Evolutionary conservation across 2,797 vertebrate species (phyloP).

Genomic region (Cyclopterus lumpus): DNA sequence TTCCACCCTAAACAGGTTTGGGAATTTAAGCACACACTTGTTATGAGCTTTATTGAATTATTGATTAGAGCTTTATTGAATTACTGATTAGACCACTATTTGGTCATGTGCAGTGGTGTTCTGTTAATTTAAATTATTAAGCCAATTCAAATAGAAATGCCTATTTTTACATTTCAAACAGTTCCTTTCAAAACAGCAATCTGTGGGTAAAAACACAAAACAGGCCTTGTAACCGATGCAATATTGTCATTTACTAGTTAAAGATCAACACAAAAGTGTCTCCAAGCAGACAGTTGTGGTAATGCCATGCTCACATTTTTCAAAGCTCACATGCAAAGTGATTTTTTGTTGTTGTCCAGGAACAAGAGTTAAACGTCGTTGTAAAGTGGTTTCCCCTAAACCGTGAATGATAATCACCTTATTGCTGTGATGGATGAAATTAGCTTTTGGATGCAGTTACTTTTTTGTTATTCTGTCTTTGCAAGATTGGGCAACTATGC

Average conservation of each 20-base stretch:
- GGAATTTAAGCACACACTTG: slow-evolving; percentile 16
- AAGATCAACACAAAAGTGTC: slow-evolving; percentile 63
- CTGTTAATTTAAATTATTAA: slow-evolving; percentile 31
- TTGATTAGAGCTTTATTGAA: slow-evolving; percentile 30
- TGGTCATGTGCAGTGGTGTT: slow-evolving; percentile 22
- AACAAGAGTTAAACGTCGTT: slow-evolving; percentile 31
- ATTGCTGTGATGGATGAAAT: slow-evolving; percentile 62
- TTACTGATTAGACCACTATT: slow-evolving; percentile 12
- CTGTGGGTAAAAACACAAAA: slow-evolving; percentile 54
- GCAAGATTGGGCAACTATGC: slow-evolving; percentile 56
- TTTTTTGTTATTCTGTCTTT: slow-evolving; percentile 44
- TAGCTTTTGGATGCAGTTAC: slow-evolving; percentile 52
- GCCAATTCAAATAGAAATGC: slow-evolving; percentile 58
- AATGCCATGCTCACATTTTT: slow-evolving; percentile 64
- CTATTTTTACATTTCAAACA: slow-evolving; percentile 48
- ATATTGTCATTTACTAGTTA: slow-evolving; percentile 57
- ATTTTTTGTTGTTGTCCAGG: slow-evolving; percentile 42
- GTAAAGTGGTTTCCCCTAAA: slow-evolving; percentile 52
- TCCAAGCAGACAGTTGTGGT: slow-evolving; percentile 50
- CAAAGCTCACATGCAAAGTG: slow-evolving; percentile 52
- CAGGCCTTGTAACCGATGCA: slow-evolving; percentile 52
- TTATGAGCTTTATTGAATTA: slow-evolving; percentile 19
- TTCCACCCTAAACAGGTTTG: slow-evolving; percentile 94
- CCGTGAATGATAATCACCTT: slow-evolving; percentile 49
- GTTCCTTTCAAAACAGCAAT: slow-evolving; percentile 44